These are phyloP conservation scores for Geophilus truncorum DNA, from an alignment of 2,888 invertebrate genomes.

Conservation along the genomic window DNA sequence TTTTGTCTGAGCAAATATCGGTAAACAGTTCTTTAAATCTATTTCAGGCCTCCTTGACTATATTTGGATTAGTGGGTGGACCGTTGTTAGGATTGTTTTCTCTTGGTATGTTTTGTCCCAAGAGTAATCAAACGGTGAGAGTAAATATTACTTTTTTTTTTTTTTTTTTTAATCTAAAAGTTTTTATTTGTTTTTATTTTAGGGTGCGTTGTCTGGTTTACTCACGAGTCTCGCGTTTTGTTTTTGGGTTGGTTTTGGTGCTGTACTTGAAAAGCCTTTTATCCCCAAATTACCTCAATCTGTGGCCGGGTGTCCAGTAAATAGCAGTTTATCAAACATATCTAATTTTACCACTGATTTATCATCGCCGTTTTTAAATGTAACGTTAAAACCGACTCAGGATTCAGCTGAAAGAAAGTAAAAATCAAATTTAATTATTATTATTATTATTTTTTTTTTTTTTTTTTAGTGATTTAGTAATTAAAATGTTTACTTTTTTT, in stretches of 20 bases:
- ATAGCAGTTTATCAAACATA: not conserved
- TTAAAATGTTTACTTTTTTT: conserved; percentile 3
- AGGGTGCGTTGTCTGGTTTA: conserved; percentile 67
- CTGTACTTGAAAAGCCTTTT: conserved; percentile 60
- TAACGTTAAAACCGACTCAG: not conserved
- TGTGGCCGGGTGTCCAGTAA: conserved; percentile 38
- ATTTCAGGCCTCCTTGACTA: conserved; percentile 66
- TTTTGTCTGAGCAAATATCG: no score
- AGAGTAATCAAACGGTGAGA: conserved; percentile 59
- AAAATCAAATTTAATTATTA: not conserved
- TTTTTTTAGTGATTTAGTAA: no score
- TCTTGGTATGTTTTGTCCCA: conserved; percentile 73
- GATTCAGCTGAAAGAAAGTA: not conserved
- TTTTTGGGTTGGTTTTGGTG: conserved; percentile 80
- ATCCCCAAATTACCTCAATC: conserved; percentile 44
- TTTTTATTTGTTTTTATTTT: conserved; percentile 38
- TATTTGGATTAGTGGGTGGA: conserved; percentile 79
- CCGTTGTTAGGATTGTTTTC: conserved; percentile 80
- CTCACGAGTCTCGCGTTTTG: conserved; percentile 61
- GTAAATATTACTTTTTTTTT: not conserved
- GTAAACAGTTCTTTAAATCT: not conserved
- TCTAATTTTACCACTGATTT: no score
- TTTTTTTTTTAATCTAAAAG: conserved; percentile 30
- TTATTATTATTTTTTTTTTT: not conserved
- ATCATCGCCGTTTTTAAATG: not conserved